Evolutionary conservation across 2,888 invertebrate species (phyloP).

Genomic region (Hedychridium roseum): DNA sequence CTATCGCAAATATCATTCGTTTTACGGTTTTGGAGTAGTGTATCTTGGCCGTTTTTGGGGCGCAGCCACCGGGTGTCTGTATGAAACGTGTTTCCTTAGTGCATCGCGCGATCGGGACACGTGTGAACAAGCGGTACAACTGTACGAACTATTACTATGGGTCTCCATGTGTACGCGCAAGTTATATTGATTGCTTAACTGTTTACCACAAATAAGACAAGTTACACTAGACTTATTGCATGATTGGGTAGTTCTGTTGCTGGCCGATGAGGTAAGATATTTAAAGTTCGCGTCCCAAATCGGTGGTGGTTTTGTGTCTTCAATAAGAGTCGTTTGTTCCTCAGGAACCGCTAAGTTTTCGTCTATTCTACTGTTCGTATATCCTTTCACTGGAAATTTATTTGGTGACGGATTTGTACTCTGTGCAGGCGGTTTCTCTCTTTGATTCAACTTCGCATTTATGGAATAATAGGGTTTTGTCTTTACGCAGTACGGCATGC

Average conservation of each 20-base stretch:
- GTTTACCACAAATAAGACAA: conserved; percentile 87
- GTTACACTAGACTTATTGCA: conserved; percentile 68
- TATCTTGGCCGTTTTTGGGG: conserved; percentile 62
- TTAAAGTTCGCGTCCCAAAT: conserved; percentile 52
- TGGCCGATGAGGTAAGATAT: conserved; percentile 43
- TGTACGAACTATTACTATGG: conserved; percentile 87
- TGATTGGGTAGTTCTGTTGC: conserved; percentile 43
- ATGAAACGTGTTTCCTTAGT: conserved; percentile 87
- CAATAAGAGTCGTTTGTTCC: conserved; percentile 46
- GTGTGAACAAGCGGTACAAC: conserved; percentile 86
- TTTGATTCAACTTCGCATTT: conserved; percentile 58
- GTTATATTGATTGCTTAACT: conserved; percentile 90
- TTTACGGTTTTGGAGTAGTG: conserved; percentile 51
- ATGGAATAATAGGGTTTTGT: conserved; percentile 62
- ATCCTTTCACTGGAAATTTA: conserved; percentile 37
- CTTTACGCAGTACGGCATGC: conserved; percentile 58
- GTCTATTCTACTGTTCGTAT: conserved; percentile 30
- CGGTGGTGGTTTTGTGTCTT: conserved; percentile 50
- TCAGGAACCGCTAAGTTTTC: conserved; percentile 29
- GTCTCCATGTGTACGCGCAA: conserved; percentile 90
- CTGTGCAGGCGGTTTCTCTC: conserved; percentile 48
- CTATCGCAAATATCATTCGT: conserved; percentile 6
- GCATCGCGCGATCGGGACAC: conserved; percentile 89
- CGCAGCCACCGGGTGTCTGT: conserved; percentile 76
- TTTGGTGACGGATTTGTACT: conserved; percentile 30